Evolutionary conservation across 2,888 invertebrate genomes (phyloP), one percentile per base, ranked within the genome.

Genomic region (Agapostemon virescens): DNA sequence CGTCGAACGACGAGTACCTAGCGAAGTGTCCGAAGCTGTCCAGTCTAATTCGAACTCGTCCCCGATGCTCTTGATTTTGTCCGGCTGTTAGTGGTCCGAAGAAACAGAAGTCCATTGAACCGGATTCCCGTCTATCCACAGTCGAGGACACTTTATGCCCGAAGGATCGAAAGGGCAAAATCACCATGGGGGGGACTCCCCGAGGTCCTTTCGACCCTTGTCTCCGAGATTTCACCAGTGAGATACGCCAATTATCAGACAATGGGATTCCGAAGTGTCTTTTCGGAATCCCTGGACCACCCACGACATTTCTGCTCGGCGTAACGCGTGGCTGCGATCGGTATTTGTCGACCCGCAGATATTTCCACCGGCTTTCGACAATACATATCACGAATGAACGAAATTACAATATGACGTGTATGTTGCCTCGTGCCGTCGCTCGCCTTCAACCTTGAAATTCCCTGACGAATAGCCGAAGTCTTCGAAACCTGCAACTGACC

Each of bases 181-280:
- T 70, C 58, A 26, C 74, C 63, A 23, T 33, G 15, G 67, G 80
- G 67, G 80, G 72, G 70, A 61, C 61, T 33, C 17, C 33, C 67
- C 33, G 30, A 63, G 49, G 64, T 13, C 68, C 72, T 79, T 64
- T 67, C 36, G 26, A 74, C 36, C 67, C 71, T 85, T 72, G 70
- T 79, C 64, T 61, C 67, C 52, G 67, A 42, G 72, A 77, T 74
- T 70, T 69, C 45, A 20, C 26, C 61, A 40, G 58, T 1, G 69
- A 74, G 69, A 79, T 74, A 69, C 66, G 64, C 74, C 83, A 85
- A 85, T 84, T 84, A 79, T 81, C 73, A 75, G 74, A 72, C 73
- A 82, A 82, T 61, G 67, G 72, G 73, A 77, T 79, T 45, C 68
- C 33, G 38, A 52, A 77, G 58, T 77, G 76, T 64, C 77, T 84